phyloP scores from a whole-genome alignment of 2,888 invertebrate genomes.

The Sinodicranocentrus sp. region DNA sequence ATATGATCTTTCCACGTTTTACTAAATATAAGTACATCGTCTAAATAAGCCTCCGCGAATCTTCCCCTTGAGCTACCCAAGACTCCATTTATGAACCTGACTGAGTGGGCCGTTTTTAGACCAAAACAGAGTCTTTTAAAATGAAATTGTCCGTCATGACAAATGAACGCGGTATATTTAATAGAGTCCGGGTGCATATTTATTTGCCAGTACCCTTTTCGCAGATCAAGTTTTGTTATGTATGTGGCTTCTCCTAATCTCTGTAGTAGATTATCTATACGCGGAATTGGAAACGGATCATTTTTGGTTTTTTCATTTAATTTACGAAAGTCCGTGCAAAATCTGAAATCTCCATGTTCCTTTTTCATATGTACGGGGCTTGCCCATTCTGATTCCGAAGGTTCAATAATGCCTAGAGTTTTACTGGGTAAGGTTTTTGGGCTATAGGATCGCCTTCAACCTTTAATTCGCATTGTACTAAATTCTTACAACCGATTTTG shows the following conservation, averaged over 20 bases:
- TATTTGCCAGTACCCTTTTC: conserved; percentile 77
- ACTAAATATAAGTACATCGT: conserved; percentile 77
- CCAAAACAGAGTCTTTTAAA: conserved; percentile 70
- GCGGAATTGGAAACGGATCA: conserved; percentile 71
- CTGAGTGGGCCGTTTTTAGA: conserved; percentile 74
- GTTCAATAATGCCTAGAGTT: conserved; percentile 69
- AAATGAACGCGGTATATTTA: conserved; percentile 77
- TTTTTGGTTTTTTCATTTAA: conserved; percentile 72
- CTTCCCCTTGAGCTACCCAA: conserved; percentile 32
- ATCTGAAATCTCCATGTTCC: conserved; percentile 61
- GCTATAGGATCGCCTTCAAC: conserved; percentile 43
- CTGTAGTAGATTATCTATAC: conserved; percentile 74
- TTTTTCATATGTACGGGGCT: conserved; percentile 70
- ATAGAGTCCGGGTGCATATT: conserved; percentile 73
- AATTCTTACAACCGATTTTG: conserved; percentile 38
- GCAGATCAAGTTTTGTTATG: conserved; percentile 77
- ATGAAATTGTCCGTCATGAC: conserved; percentile 76
- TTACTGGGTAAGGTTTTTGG: conserved; percentile 45
- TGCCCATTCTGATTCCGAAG: conserved; percentile 64
- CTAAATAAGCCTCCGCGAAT: conserved; percentile 74
- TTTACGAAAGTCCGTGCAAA: conserved; percentile 74
- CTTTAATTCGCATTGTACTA: conserved; percentile 40
- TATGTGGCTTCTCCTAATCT: conserved; percentile 76
- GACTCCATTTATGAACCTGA: conserved; percentile 71
- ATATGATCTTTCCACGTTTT: conserved; percentile 75